phyloP scores from a whole-genome alignment of 2,888 invertebrate species.

The Xestobium rufovillosum region DNA sequence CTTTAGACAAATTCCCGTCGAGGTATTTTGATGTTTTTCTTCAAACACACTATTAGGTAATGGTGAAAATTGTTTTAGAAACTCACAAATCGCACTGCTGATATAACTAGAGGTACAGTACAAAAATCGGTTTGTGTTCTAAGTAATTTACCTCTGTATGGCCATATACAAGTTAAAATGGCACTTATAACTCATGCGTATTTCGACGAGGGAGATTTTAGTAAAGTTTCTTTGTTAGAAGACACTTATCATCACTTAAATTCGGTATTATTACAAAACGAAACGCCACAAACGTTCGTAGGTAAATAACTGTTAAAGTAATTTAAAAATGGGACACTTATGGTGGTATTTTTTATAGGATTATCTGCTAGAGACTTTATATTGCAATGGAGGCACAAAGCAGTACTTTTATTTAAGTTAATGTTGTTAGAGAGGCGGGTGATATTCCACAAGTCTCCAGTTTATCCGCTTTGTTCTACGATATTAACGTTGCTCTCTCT shows the following conservation, averaged over 20 bases:
- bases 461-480: slow-evolving; percentile 78
- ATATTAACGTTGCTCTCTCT: slow-evolving; percentile 84
- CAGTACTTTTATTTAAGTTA: slow-evolving; percentile 85
- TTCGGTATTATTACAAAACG: slow-evolving; percentile 62
- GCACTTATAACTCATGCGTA: slow-evolving; percentile 94
- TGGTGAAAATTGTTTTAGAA: slow-evolving; percentile 57
- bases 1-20: slow-evolving; percentile 93
- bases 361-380: slow-evolving; percentile 75
- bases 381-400: slow-evolving; percentile 84
- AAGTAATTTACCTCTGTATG: slow-evolving; percentile 84
- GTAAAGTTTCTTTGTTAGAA: slow-evolving; percentile 76
- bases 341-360: slow-evolving; percentile 49
- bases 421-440: slow-evolving; percentile 82
- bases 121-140: slow-evolving; percentile 97
- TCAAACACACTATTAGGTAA: neutral
- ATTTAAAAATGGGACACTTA: neutral
- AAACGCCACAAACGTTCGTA: slow-evolving; percentile 59
- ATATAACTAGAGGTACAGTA: slow-evolving; percentile 94
- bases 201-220: slow-evolving; percentile 92
- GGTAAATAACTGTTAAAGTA: slow-evolving; percentile 44
- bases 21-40: slow-evolving; percentile 50
- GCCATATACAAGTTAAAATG: slow-evolving; percentile 91
- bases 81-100: slow-evolving; percentile 83
- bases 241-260: slow-evolving; percentile 91
- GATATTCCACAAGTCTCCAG: slow-evolving; percentile 88